These are phyloP conservation scores for Phoxinus dragarum DNA, from an alignment of 2,797 vertebrate species.

Conservation along the genomic window DNA sequence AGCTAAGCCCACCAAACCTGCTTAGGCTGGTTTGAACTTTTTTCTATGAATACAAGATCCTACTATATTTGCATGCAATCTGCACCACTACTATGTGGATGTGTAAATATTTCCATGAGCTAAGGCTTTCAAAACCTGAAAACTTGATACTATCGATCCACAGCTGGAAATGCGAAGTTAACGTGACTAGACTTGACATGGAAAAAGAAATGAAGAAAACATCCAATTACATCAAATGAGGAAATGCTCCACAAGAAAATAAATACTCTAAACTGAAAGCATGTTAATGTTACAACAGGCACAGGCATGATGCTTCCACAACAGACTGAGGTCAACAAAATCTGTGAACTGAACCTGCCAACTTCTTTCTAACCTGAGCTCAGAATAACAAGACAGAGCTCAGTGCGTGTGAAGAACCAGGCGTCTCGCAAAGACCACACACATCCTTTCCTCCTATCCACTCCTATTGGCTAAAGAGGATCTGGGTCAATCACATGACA, in stretches of 20 bases:
- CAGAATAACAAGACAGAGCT: constrained; percentile 25
- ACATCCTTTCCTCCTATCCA: neutral
- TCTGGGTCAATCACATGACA: neutral
- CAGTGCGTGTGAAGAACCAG: neutral
- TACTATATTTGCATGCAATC: neutral
- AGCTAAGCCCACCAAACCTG: neutral
- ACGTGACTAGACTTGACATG: constrained; percentile 25
- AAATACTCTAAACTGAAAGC: neutral
- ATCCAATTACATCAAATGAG: constrained; percentile 19
- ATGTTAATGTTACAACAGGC: constrained; percentile 30
- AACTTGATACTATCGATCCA: constrained; percentile 5
- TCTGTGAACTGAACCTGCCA: constrained; percentile 23
- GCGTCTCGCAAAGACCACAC: constrained; percentile 17
- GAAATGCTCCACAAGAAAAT: constrained; percentile 16
- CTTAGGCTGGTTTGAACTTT: neutral
- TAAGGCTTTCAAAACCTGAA: neutral
- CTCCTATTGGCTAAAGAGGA: neutral
- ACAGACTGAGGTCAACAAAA: neutral
- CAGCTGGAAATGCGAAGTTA: constrained; percentile 25
- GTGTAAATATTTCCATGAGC: constrained; percentile 38
- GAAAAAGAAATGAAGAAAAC: neutral
- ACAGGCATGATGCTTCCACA: constrained; percentile 23
- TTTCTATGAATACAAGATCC: neutral
- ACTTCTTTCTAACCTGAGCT: constrained; percentile 9
- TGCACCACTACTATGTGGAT: constrained; percentile 12